These are phyloP conservation scores for Drosophila imparisetae DNA, from an alignment of 2,888 invertebrate species.

Conservation along the genomic window DNA sequence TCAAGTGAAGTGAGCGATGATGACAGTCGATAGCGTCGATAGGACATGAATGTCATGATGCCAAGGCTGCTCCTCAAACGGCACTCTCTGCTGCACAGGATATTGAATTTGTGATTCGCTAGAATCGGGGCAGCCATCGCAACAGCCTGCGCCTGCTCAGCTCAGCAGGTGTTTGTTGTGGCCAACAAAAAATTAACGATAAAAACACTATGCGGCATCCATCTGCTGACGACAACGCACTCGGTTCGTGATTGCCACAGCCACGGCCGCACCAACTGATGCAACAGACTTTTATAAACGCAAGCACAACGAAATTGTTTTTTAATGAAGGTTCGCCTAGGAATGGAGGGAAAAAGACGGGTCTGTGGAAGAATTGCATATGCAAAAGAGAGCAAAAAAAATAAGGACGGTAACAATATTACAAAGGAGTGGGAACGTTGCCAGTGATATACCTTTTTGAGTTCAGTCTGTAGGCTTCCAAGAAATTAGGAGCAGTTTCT, in stretches of 20 bases:
- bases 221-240: background rate
- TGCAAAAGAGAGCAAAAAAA: background rate
- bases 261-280: background rate
- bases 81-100: slow-evolving; percentile 44
- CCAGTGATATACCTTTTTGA: background rate
- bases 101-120: slow-evolving; percentile 42
- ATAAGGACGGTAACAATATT: background rate
- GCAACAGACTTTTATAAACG: background rate
- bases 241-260: background rate
- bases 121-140: background rate
- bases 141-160: background rate
- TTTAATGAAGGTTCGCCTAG: background rate
- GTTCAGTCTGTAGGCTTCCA: background rate
- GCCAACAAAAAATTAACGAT: background rate
- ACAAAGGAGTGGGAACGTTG: background rate
- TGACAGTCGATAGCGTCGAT: slow-evolving; percentile 19
- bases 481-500: too few species aligned
- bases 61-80: slow-evolving; percentile 45
- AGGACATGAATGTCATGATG: slow-evolving; percentile 30
- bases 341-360: background rate
- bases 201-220: background rate
- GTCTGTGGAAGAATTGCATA: background rate
- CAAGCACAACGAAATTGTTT: background rate
- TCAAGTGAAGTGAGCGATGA: slow-evolving; percentile 53
- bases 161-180: slow-evolving; percentile 40